phyloP scores from a whole-genome alignment of 2,797 vertebrate species.

The Gymnoscopelus braueri region DNA sequence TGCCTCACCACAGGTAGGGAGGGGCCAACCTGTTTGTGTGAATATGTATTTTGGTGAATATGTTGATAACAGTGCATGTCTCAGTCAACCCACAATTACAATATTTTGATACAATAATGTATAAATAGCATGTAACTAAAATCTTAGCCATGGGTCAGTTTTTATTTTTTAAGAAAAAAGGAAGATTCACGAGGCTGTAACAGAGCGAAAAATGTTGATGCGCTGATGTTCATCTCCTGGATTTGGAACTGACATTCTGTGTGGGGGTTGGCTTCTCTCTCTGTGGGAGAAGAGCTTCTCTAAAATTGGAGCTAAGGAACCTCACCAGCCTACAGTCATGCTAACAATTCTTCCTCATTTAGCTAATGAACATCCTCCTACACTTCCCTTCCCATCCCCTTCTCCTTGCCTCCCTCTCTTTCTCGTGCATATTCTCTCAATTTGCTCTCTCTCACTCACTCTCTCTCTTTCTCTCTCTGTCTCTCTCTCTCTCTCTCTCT shows the following conservation, averaged over 20 bases:
- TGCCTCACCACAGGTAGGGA: neutral
- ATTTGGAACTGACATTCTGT: slow-evolving; percentile 56
- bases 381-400: slow-evolving; percentile 56
- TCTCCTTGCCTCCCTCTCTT: slow-evolving; percentile 31
- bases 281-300: slow-evolving; percentile 58
- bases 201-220: slow-evolving; percentile 48
- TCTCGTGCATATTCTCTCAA: neutral
- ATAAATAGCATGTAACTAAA: no score
- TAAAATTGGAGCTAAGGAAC: slow-evolving; percentile 63
- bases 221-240: slow-evolving; percentile 55
- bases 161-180: no score
- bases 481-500: slow-evolving; percentile 27
- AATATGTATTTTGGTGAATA: neutral
- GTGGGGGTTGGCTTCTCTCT: slow-evolving; percentile 60
- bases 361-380: slow-evolving; percentile 74
- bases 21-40: neutral
- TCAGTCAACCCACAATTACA: no score
- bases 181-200: slow-evolving; percentile 29
- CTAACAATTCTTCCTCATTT: slow-evolving; percentile 74
- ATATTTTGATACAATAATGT: no score
- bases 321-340: slow-evolving; percentile 67
- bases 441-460: neutral
- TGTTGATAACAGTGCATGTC: neutral
- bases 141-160: no score
- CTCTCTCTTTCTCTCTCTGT: slow-evolving; percentile 18